A percentile compares a stretch with the other conserved stretches of the same genome.
Conservation (phyloP, 2,113 vertebrate species). For the Lasiurus cinereus region DNA sequence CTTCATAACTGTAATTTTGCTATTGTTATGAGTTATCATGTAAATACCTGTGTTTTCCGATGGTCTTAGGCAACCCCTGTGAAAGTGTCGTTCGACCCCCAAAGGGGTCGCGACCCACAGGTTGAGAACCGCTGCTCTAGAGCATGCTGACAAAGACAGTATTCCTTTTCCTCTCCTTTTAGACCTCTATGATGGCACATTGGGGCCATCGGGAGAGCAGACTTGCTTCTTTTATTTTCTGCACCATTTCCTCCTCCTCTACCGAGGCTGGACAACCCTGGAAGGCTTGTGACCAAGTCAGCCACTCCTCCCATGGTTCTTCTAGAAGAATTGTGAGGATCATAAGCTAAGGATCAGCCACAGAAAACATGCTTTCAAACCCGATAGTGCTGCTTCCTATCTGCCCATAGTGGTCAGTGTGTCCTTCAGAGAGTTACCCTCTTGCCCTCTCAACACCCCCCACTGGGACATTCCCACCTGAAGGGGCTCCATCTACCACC, state of each 20-base stretch:
- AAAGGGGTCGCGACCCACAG: too few species aligned
- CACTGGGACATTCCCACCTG: not conserved
- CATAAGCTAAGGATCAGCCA: not conserved
- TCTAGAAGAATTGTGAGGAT: not conserved
- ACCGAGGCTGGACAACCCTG: not conserved
- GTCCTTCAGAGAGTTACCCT: not conserved
- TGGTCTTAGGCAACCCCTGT: too few species aligned
- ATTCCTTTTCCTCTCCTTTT: not conserved
- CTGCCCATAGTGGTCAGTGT: not conserved
- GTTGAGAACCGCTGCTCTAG: too few species aligned
- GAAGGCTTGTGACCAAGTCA: not conserved
- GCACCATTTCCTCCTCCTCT: not conserved
- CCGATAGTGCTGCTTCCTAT: not conserved
- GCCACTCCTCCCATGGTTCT: not conserved
- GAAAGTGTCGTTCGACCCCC: too few species aligned
- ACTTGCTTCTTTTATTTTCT: accelerated
- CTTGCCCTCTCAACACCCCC: not conserved
- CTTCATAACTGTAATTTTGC: too few species aligned
- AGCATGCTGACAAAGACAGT: not conserved
- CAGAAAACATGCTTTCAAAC: not conserved
- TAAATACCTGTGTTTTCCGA: too few species aligned
- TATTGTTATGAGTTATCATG: too few species aligned
- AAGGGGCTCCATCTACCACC: not conserved
- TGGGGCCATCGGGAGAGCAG: not conserved
- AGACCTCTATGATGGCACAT: not conserved